These are phyloP conservation scores for Conistra vaccinii DNA, from an alignment of 2,888 invertebrate species.

Conservation along the genomic window DNA sequence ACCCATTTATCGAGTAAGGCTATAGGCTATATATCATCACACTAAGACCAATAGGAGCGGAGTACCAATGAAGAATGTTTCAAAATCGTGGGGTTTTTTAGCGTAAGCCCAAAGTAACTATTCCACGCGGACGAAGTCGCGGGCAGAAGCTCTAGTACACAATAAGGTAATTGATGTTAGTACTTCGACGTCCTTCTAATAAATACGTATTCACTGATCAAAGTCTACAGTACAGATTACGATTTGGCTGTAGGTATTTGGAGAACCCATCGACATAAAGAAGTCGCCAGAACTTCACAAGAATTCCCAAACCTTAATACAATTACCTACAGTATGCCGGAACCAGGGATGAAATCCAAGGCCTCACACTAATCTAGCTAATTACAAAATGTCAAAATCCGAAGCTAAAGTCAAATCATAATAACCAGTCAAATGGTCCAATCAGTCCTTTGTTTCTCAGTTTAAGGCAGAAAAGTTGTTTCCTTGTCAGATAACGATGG, in stretches of 20 bases:
- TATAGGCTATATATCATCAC: no score
- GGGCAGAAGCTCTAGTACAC: no score
- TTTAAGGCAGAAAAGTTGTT: neutral
- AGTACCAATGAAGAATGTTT: no score
- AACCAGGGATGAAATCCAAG: neutral
- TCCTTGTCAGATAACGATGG: conserved; percentile 22
- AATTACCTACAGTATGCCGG: neutral
- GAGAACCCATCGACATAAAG: neutral
- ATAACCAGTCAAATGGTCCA: neutral
- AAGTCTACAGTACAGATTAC: neutral
- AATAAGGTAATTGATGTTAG: neutral
- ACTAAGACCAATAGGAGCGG: no score
- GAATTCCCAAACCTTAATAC: neutral
- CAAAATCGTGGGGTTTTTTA: no score
- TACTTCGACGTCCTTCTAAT: neutral
- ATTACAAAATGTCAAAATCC: conserved; percentile 6
- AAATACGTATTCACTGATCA: no score
- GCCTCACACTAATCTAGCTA: neutral
- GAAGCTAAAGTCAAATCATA: neutral
- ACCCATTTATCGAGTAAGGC: no score
- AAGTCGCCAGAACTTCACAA: neutral
- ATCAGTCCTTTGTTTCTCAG: conserved; percentile 14
- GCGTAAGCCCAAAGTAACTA: no score
- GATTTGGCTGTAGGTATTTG: neutral
- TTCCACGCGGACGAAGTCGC: no score